A percentile compares a stretch with the other conserved stretches of the same genome.
Evolutionary conservation across 2,888 invertebrate genomes (phyloP).

Genomic region (Chromoteleia sp.): DNA sequence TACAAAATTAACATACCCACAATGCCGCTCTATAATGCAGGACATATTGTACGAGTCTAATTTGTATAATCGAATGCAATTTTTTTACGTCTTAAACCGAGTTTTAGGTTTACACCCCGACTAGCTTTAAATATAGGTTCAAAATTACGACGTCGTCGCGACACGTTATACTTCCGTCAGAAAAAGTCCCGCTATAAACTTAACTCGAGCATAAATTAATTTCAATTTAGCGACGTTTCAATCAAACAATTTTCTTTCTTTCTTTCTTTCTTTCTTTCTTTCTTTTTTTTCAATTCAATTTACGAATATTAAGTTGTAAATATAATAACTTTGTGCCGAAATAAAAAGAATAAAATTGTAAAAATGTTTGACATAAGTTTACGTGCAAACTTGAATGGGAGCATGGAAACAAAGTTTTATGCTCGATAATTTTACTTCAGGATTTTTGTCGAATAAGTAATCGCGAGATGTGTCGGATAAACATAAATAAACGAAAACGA

Average conservation of each 20-base stretch:
- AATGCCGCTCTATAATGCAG: slow-evolving; percentile 40
- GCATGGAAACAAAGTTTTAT: too few relatives aligned
- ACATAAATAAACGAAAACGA: slow-evolving; percentile 51
- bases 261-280: too few relatives aligned
- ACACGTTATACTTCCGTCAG: background rate
- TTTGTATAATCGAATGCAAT: slow-evolving; percentile 54
- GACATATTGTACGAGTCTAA: slow-evolving; percentile 33
- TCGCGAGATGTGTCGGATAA: slow-evolving; percentile 15
- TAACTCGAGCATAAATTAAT: slow-evolving; percentile 13
- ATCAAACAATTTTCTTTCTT: too few relatives aligned
- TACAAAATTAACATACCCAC: slow-evolving; percentile 45
- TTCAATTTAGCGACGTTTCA: background rate
- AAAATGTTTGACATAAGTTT: too few relatives aligned
- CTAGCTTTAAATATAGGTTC: slow-evolving; percentile 28
- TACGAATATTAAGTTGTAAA: too few relatives aligned
- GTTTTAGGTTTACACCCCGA: slow-evolving; percentile 29
- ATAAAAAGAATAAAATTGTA: too few relatives aligned
- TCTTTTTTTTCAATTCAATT: too few relatives aligned
- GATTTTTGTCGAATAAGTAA: slow-evolving; percentile 14
- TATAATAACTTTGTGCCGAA: too few relatives aligned
- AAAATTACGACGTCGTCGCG: background rate
- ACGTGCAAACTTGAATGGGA: too few relatives aligned
- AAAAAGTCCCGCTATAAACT: slow-evolving; percentile 30
- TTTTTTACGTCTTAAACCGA: slow-evolving; percentile 38
- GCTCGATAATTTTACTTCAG: too few relatives aligned